These are phyloP conservation scores for Hirudinaria manillensis DNA, from an alignment of 2,888 invertebrate species.

Conservation along the genomic window DNA sequence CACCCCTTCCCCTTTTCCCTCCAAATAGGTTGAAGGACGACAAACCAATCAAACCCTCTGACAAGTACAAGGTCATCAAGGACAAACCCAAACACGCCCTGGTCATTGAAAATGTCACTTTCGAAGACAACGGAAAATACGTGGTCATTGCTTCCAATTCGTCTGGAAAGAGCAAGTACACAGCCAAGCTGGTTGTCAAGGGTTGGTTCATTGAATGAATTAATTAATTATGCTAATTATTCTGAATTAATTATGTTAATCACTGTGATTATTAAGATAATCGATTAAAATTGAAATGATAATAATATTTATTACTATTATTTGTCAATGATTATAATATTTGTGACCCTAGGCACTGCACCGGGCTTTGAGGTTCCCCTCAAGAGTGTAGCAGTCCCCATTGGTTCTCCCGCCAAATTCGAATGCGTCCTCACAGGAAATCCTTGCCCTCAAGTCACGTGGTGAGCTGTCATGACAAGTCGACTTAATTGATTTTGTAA, in stretches of 20 bases:
- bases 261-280: not conserved
- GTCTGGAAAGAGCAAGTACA: slow-evolving; percentile 25
- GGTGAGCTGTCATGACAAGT: not conserved
- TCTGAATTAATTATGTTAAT: too few species aligned
- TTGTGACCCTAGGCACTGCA: slow-evolving; percentile 9
- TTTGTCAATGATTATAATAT: not conserved
- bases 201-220: not conserved
- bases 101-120: not conserved
- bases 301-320: not conserved
- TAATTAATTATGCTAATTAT: too few species aligned
- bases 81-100: slow-evolving; percentile 8
- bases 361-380: slow-evolving; percentile 21
- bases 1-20: too few species aligned
- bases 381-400: not conserved
- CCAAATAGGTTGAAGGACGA: slow-evolving; percentile 19
- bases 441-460: slow-evolving; percentile 7
- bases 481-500: too few species aligned
- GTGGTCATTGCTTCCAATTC: slow-evolving; percentile 17
- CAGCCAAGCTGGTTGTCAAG: slow-evolving; percentile 18
- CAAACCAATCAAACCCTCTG: not conserved
- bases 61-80: not conserved
- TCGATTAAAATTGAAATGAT: too few species aligned
- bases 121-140: slow-evolving; percentile 25
- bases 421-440: slow-evolving; percentile 19
- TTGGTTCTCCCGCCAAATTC: slow-evolving; percentile 16